Conservation (phyloP, 1,140 invertebrate species). For the Palaemon carinicauda region DNA sequence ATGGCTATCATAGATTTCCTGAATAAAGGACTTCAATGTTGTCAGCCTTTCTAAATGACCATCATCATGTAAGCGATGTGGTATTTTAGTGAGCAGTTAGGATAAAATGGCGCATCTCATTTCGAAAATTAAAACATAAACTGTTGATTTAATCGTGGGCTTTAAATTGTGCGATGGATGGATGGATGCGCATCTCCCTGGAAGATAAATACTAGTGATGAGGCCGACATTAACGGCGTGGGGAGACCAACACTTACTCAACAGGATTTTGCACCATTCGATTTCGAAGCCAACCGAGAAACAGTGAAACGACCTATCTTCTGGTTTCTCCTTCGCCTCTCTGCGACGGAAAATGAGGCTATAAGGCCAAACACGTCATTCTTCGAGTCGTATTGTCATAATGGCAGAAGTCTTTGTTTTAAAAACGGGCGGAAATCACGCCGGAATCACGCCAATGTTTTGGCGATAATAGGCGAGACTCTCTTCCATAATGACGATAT, state of each 20-base stretch:
- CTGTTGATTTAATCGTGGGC: no score
- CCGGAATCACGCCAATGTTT: neutral
- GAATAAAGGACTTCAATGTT: no score
- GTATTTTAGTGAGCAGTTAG: no score
- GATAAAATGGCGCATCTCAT: no score
- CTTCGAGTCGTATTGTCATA: neutral
- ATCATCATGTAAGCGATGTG: no score
- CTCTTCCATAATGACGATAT: constrained; percentile 48
- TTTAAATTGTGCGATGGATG: neutral
- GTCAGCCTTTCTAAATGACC: no score
- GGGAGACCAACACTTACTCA: neutral
- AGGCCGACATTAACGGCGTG: neutral
- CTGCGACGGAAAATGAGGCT: no score
- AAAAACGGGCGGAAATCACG: neutral
- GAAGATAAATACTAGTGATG: constrained; percentile 11
- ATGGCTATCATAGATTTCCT: no score
- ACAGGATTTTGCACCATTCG: constrained; percentile 30
- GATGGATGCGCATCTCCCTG: constrained; percentile 9
- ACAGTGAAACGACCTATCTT: no score
- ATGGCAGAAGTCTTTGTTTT: neutral
- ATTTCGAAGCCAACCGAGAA: neutral
- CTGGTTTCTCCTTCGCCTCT: no score
- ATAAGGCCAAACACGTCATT: neutral
- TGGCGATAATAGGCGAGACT: constrained; percentile 25
- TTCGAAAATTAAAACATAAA: no score